Evolutionary conservation across 2,797 vertebrate species (phyloP).

Genomic region (Gorsachius magnificus): DNA sequence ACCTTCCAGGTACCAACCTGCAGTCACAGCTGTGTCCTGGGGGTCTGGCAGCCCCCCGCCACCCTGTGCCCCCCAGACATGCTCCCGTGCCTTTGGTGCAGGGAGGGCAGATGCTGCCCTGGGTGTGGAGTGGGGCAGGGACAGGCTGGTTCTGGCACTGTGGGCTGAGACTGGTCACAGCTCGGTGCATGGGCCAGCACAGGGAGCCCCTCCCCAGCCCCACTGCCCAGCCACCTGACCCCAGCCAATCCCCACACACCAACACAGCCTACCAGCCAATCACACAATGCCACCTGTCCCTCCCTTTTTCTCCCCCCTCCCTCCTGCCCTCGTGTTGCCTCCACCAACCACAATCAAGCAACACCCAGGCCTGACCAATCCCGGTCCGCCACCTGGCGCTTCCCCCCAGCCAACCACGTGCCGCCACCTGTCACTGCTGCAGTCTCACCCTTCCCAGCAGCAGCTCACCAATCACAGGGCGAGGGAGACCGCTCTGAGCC

Average conservation of each 20-base stretch:
- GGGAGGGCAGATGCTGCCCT: rapidly evolving
- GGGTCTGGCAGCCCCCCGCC: neutral
- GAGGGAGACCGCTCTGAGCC: neutral
- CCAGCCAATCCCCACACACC: neutral
- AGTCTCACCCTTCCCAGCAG: neutral
- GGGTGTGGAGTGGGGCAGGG: rapidly evolving
- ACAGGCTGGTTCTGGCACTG: rapidly evolving
- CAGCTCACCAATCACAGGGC: neutral
- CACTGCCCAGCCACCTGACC: rapidly evolving
- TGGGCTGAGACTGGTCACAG: neutral
- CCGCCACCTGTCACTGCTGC: neutral
- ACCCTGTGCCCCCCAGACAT: rapidly evolving
- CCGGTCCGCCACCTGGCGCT: rapidly evolving
- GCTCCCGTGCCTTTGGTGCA: rapidly evolving
- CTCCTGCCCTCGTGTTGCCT: rapidly evolving
- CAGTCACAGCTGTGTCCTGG: rapidly evolving
- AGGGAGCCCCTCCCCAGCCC: neutral
- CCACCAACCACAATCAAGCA: neutral
- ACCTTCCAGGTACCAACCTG: neutral
- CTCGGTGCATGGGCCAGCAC: rapidly evolving
- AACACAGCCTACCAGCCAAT: neutral
- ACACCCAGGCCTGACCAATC: neutral
- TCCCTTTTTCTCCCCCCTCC: no score
- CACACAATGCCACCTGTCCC: rapidly evolving
- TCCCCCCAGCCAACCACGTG: neutral